Evolutionary conservation across 2,888 invertebrate species (phyloP), one percentile per base, ranked within the genome.

Genomic region (Meiosimyza decipiens): DNA sequence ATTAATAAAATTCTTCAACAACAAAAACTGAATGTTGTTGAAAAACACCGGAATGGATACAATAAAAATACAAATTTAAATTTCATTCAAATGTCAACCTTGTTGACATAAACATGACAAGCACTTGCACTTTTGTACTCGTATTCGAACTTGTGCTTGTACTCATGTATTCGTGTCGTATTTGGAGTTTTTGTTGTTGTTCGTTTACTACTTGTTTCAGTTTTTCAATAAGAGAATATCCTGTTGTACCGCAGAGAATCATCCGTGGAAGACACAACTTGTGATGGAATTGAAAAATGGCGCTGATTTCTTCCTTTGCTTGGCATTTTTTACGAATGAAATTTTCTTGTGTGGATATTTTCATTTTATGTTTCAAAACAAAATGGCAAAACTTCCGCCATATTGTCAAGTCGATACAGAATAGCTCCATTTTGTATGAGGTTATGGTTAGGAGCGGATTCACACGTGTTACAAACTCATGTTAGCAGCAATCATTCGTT

Each of bases 21-120:
- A 40, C 40, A 40, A 40, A 6, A 40, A 40, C 40, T 40, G 40
- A 40, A 40, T 40, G 40, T 40, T 40, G 28, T 28, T 57, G 22
- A 12, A 22, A 60, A 59, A 59, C 9, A 59, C 59, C 16, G 59
- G 40, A 40, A 40, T 40, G 40, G 40, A 40, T 40, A 59, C n/a
- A 66, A 66, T 16, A 59, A 18, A 59, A 59, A 52, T 13, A 65
- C 22, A 28, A 75, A 74, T 79, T 78, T 76, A 77, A 76, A 76
- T 76, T 77, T 78, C 75, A 77, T 77, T 77, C 77, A 74, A 77
- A 77, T 78, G 78, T 79, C 78, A 78, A 71, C 78, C 63, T 60
- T 73, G 76, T 74, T 78, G 79, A 79, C 78, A 76, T 74, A 74
- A 77, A 79, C 78, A 79, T 78, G 79, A 78, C 79, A 78, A 73